Base-by-base conservation (phyloP, 2,113 vertebrate genomes). In the Cinclus cinclus region DNA sequence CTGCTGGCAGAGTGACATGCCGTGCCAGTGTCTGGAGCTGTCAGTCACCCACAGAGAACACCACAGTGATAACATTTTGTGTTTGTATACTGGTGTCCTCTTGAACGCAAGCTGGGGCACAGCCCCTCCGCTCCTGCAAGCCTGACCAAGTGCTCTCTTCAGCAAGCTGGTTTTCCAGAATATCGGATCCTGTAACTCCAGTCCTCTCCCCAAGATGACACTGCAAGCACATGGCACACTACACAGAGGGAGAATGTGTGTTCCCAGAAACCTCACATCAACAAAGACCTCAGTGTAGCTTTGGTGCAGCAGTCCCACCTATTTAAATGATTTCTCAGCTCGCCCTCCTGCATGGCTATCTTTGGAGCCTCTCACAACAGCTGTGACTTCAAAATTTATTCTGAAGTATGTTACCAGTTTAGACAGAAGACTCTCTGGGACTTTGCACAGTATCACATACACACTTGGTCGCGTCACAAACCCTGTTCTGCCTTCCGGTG, bases 241-340 rank as follows among this genome's bases (percentile, higher is more conserved):
- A 20, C 55, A 25, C 0, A 0, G 39, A 56, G 13, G n/a, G 2
- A 6, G 59, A 74, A 69, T 0, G 46, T 1, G 2, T 0, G 2
- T 5, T 46, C 23, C 33, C 73, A 80, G 60, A 52, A 65, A 70
- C 46, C 39, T 27, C 11, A 1, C 2, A 2, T 63, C 76, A 23
- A 41, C 28, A n/a, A 33, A 69, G 46, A 9, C 2, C 3, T 1
- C 55, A 50, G 64, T 0, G 0, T 2, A 50, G 80, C 65, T 56
- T 31, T 19, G 28, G 12, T 64, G 52, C 6, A 0, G 65, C 37
- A 28, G 25, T 73, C 37, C 33, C 83, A 44, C 44, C 53, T 62
- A 50, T 27, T 46, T 10, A 7, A 56, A 77, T 59, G 52, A 60
- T 42, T 83, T 65, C 60, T 90, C 90, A 87, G 55, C 52, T 50